Percentiles rank a stretch among this genome's conserved stretches.
Evolutionary conservation across 2,888 invertebrate genomes (phyloP).

Genomic region (Chelonus formosanus): DNA sequence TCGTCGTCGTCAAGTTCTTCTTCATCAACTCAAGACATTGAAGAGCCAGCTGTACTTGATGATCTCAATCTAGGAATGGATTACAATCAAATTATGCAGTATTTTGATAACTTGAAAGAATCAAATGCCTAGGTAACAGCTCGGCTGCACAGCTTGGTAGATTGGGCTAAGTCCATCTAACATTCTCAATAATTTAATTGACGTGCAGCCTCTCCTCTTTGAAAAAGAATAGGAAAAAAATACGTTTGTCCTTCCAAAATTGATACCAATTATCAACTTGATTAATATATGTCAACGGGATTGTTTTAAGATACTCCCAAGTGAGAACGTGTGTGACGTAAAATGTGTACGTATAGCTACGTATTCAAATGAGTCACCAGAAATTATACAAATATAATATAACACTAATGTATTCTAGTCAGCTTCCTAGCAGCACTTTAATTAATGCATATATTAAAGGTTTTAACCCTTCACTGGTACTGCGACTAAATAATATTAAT

Average conservation of each 20-base stretch:
- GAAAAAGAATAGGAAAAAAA: neutral
- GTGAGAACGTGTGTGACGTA: no score
- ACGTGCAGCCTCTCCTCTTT: constrained; percentile 21
- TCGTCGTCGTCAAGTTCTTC: constrained; percentile 62
- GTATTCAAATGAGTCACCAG: neutral
- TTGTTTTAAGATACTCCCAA: no score
- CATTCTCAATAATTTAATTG: constrained; percentile 5
- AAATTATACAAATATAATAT: constrained; percentile 19
- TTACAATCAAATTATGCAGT: constrained; percentile 97
- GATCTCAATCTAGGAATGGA: constrained; percentile 88
- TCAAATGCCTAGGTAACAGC: constrained; percentile 85
- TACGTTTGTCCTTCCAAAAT: neutral
- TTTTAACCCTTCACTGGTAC: constrained; percentile 45
- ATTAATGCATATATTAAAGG: constrained; percentile 37
- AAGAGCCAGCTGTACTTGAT: constrained; percentile 77
- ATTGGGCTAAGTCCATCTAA: constrained; percentile 43
- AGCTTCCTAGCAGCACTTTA: constrained; percentile 63
- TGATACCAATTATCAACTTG: neutral
- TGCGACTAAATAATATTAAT: constrained; percentile 14
- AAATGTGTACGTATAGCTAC: neutral
- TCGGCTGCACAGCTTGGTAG: constrained; percentile 82
- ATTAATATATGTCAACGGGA: no score
- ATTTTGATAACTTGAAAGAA: constrained; percentile 97
- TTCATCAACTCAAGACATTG: constrained; percentile 61
- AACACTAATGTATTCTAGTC: constrained; percentile 59